These are phyloP conservation scores for Sander vitreus DNA, from an alignment of 2,113 vertebrate genomes.

Conservation along the genomic window DNA sequence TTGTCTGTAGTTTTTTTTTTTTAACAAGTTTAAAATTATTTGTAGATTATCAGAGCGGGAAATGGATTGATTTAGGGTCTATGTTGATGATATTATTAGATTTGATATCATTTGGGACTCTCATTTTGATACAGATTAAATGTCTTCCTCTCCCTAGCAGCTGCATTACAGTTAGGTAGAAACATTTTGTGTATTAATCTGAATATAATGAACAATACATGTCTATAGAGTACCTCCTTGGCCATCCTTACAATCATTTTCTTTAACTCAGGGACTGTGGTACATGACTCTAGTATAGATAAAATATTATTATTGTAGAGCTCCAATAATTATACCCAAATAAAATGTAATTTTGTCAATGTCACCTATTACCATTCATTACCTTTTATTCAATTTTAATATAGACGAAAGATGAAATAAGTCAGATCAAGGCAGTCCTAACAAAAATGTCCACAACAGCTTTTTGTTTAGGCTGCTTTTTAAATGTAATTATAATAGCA, in stretches of 20 bases:
- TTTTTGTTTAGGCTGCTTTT: background rate
- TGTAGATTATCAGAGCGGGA: too few relatives aligned
- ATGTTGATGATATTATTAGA: background rate
- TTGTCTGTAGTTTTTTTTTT: background rate
- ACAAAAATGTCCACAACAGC: background rate
- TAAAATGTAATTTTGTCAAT: background rate
- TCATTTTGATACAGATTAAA: background rate
- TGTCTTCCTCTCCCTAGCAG: background rate
- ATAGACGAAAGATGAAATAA: background rate
- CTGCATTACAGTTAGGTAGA: background rate
- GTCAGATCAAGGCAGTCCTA: background rate
- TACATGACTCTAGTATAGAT: background rate
- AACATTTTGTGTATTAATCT: background rate
- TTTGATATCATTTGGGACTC: background rate
- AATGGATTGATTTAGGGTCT: background rate
- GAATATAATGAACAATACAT: background rate
- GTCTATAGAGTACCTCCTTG: background rate
- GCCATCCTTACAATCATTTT: background rate
- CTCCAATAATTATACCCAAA: background rate
- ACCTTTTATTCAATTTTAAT: background rate
- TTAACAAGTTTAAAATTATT: background rate
- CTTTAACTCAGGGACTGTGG: background rate
- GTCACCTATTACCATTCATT: background rate
- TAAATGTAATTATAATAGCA: background rate
- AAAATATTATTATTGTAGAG: background rate